A percentile compares a stretch with the other conserved stretches of the same genome.
Evolutionary conservation across 2,797 vertebrate genomes (phyloP).

Genomic region (Sphenopsis melanotis): DNA sequence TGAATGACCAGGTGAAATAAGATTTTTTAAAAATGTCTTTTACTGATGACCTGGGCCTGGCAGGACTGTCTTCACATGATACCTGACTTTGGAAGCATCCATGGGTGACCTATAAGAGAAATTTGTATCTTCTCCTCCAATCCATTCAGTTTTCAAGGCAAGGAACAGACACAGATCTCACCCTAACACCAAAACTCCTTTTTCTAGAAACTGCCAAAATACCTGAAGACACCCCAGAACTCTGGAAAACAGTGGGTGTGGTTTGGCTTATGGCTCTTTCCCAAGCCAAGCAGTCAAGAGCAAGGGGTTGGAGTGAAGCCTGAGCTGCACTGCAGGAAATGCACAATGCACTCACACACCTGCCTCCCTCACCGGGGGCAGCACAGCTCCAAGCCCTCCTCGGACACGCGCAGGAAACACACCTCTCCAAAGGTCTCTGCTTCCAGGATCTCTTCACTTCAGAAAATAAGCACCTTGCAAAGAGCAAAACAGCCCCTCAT

Average conservation of each 20-base stretch:
- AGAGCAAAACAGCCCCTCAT: neutral
- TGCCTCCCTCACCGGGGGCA: neutral
- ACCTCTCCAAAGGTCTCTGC: neutral
- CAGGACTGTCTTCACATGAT: neutral
- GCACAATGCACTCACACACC: rapidly evolving
- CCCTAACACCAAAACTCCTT: neutral
- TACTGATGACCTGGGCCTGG: neutral
- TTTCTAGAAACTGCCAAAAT: neutral
- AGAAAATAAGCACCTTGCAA: neutral
- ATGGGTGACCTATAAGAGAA: neutral
- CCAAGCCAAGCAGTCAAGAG: neutral
- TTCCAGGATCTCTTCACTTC: neutral
- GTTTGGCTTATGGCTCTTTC: neutral
- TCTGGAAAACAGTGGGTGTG: neutral
- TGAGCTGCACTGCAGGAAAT: rapidly evolving
- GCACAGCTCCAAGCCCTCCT: rapidly evolving
- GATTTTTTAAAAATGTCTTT: neutral
- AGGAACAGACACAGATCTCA: neutral
- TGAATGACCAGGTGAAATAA: neutral
- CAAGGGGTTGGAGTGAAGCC: neutral
- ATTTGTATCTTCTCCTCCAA: neutral
- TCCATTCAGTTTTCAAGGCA: neutral
- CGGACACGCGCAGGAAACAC: neutral
- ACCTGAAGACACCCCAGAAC: neutral
- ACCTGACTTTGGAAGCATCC: neutral